phyloP scores from a whole-genome alignment of 2,797 vertebrate species.

The Acanthurus lineatus region DNA sequence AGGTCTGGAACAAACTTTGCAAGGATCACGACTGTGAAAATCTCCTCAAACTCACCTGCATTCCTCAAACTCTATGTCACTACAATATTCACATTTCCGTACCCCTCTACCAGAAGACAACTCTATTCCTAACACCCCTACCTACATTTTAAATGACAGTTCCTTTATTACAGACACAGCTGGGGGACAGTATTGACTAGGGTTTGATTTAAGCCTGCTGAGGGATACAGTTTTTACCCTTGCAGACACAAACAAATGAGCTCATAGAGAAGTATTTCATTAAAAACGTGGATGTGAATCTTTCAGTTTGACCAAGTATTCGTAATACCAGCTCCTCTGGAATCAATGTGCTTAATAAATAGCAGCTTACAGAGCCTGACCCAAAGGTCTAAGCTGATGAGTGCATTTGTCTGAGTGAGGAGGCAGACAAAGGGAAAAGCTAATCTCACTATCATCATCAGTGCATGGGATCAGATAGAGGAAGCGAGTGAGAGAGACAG shows the following conservation, averaged over 20 bases:
- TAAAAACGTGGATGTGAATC: conserved; percentile 54
- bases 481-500: conserved; percentile 50
- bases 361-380: conserved; percentile 74
- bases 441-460: conserved; percentile 75
- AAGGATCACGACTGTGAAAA: not conserved
- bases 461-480: conserved; percentile 61
- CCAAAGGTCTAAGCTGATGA: conserved; percentile 75
- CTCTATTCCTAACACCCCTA: conserved; percentile 34
- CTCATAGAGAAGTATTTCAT: conserved; percentile 65
- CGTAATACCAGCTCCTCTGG: conserved; percentile 65
- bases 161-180: conserved; percentile 59
- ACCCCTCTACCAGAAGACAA: conserved; percentile 17
- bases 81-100: conserved; percentile 18
- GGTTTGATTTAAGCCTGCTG: conserved; percentile 53
- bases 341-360: conserved; percentile 82
- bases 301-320: conserved; percentile 60
- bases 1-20: not conserved
- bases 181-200: conserved; percentile 63
- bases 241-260: conserved; percentile 71
- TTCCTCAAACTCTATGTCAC: conserved; percentile 11
- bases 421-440: conserved; percentile 71
- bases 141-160: conserved; percentile 45
- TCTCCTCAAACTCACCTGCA: not conserved
- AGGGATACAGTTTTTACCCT: conserved; percentile 64
- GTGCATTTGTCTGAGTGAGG: conserved; percentile 75